phyloP scores from a whole-genome alignment of 1,140 invertebrate genomes.

The Venturia canescens region DNA sequence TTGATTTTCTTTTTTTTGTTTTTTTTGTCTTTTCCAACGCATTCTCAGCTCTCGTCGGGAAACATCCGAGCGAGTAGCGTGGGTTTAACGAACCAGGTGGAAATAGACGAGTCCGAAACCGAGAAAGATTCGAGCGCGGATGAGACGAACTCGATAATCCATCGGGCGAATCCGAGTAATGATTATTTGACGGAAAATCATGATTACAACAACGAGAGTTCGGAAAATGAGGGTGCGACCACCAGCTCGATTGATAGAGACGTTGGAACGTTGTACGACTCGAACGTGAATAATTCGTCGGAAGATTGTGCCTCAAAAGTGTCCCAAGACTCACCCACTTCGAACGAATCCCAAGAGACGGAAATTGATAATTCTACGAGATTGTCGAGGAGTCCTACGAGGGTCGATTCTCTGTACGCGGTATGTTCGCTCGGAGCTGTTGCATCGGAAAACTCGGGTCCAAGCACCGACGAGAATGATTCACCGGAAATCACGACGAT shows the following conservation, averaged over 20 bases:
- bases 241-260: neutral
- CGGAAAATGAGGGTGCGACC: conserved; percentile 18
- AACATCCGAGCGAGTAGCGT: neutral
- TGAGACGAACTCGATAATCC: neutral
- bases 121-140: conserved; percentile 24
- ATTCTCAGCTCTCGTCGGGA: neutral
- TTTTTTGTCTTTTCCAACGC: neutral
- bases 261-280: conserved; percentile 37
- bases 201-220: conserved; percentile 40
- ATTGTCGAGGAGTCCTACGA: conserved; percentile 5
- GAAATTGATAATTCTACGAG: neutral
- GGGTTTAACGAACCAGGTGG: neutral
- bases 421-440: neutral
- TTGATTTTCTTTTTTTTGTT: neutral
- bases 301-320: conserved; percentile 40
- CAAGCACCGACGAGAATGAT: conserved; percentile 31
- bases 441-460: conserved; percentile 2
- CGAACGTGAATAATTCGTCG: conserved; percentile 49
- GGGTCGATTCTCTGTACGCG: conserved; percentile 8
- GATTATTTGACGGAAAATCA: conserved; percentile 43
- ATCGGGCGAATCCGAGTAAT: conserved; percentile 43
- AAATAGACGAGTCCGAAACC: conserved; percentile 10
- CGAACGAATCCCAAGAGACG: conserved; percentile 19
- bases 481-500: conserved; percentile 5
- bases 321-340: conserved; percentile 23